Conservation (phyloP, 2,113 vertebrate species). For the Serilophus lunatus region DNA sequence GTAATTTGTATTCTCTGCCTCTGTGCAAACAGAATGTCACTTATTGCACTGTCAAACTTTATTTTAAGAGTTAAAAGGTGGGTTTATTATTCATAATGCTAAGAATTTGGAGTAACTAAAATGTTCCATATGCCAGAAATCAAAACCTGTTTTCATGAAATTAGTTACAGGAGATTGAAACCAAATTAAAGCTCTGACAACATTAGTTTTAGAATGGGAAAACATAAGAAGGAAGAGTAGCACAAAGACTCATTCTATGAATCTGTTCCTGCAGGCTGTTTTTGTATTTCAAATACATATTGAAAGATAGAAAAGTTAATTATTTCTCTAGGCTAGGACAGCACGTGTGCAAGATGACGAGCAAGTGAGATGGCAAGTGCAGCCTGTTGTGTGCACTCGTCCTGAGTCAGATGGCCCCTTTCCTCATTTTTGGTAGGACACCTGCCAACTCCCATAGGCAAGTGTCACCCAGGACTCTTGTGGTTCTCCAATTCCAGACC, state of each 20-base stretch:
- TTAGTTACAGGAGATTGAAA: constrained; percentile 54
- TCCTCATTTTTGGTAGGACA: not conserved
- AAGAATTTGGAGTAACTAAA: constrained; percentile 41
- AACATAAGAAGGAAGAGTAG: not conserved
- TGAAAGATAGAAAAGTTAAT: constrained; percentile 12
- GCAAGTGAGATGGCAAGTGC: not conserved
- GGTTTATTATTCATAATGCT: constrained; percentile 55
- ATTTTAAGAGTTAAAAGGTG: constrained; percentile 63
- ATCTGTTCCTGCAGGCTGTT: constrained; percentile 34
- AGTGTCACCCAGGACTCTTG: constrained; percentile 3
- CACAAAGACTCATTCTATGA: not conserved
- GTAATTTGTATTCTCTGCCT: constrained; percentile 64
- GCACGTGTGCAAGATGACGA: rapidly evolving
- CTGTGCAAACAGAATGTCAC: constrained; percentile 47
- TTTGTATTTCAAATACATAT: constrained; percentile 14
- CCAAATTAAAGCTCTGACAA: constrained; percentile 57
- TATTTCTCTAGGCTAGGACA: not conserved
- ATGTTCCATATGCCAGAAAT: constrained; percentile 53
- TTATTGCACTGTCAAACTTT: constrained; percentile 49
- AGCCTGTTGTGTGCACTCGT: not conserved
- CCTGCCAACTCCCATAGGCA: not conserved
- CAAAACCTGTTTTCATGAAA: constrained; percentile 41
- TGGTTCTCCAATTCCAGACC: constrained; percentile 31
- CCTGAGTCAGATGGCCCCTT: not conserved
- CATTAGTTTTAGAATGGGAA: constrained; percentile 22